Base-by-base conservation (phyloP, 2,797 vertebrate species). In the Oophaga sylvatica region DNA sequence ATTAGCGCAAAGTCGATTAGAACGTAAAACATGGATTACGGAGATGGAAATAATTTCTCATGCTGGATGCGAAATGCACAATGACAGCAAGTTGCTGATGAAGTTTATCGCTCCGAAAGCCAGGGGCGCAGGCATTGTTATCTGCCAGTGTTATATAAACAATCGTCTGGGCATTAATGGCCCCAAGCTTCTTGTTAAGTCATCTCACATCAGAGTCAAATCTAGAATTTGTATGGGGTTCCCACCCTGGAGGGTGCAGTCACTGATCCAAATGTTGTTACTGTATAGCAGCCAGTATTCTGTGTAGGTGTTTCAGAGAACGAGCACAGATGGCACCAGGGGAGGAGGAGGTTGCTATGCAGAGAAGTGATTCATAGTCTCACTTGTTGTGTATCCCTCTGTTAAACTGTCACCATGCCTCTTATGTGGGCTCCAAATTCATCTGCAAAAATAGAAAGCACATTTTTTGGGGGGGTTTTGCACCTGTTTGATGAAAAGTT, bases 241-340 rank as follows among this genome's bases (percentile, higher is more conserved):
- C 29, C 57, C 19, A 22, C 45, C 70, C 5, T 22, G 19, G 31
- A n/a, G 67, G 35, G n/a, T 29, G 29, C 73, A 78, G 22, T 35
- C 31, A 26, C 15, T 19, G 26, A 82, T 35, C 60, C 68, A 73
- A 41, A 70, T 71, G 67, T 81, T 35, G 9, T 41, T 75, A 16
- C 63, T 56, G 82, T 12, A 84, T n/a, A 31, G 16, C 57, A 26
- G 22, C 57, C 31, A 57, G 31, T 48, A 56, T 84, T 75, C 17
- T 88, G 83, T 81, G 87, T 88, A 86, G 88, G 88, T 86, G 88
- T 89, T 71, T 31, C 41, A 48, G 26, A 41, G 76, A 89, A 78
- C 31, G 3, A 19, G 65, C 71, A 60, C 88, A 89, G 88, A 89
- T 86, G 88, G 88, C 71, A 82, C n/a, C 57, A 73, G 76, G 17